Evolutionary conservation across 2,797 vertebrate genomes (phyloP), one percentile per base, ranked within the genome.

Genomic region (Helicolenus hilgendorfi): DNA sequence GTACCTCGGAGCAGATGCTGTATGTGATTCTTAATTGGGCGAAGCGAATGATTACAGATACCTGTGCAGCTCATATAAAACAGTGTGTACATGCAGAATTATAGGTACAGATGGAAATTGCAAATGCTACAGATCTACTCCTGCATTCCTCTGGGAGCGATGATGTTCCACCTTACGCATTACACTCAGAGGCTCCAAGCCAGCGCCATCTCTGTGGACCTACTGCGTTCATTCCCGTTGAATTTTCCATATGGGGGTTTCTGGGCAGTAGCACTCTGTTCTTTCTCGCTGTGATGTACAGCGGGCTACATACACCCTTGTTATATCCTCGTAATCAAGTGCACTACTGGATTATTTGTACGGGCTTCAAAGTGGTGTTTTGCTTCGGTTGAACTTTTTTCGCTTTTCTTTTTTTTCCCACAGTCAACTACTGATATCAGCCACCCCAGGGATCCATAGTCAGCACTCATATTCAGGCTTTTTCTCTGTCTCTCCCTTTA

Each of bases 21-120:
- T 84, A 89, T 95, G 94, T 83, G 95, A 95, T 94, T 96, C 94
- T 95, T 97, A 98, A 97, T 97, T 97, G 96, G 96, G 95, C 89
- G 86, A 95, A 92, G 94, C 94, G 63, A 96, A 96, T 96, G 92
- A 96, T 97, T 93, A 91, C 89, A 95, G 95, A 94, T 96, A 96
- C 94, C 95, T 96, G 94, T 81, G 92, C 88, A 90, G 90, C 92
- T 95, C 90, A 86, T 90, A 93, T 93, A 94, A 95, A 96, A 92
- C 86, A 79, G 79, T 85, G 89, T 91, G 85, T 93, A 96, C 92
- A 89, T 65, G 92, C 84, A 85, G 92, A 93, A 92, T 94, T 93
- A 92, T 89, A 76, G 82, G 85, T 92, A 92, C 92, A 95, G 94
- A 92, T 92, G 81, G 92, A 93, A 92, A 84, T 79, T 78, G 94